Percentiles rank a stretch among this genome's conserved stretches.
phyloP scores from a whole-genome alignment of 2,113 vertebrate species.

The Festucalex cinctus region DNA sequence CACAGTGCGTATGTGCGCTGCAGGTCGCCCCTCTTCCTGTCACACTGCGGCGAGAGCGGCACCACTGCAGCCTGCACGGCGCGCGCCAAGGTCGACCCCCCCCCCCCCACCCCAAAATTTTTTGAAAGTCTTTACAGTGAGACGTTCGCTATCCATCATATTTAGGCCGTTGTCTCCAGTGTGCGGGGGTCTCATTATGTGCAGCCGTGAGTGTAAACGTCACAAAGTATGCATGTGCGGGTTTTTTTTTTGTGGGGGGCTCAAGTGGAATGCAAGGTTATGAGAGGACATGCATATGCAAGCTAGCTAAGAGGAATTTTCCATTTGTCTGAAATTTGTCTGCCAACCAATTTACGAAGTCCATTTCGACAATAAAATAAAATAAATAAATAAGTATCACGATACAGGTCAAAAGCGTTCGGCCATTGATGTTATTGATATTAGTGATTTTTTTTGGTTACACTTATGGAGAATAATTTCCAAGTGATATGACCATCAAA shows the following conservation, averaged over 20 bases:
- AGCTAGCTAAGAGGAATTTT: neutral
- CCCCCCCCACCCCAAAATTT: conserved; percentile 30
- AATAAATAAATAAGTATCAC: no score
- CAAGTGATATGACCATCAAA: neutral
- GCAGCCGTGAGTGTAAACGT: conserved; percentile 19
- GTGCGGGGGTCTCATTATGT: conserved; percentile 14
- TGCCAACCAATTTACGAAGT: no score
- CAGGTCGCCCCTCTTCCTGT: conserved; percentile 28
- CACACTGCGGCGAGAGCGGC: conserved; percentile 46
- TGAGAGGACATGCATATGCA: neutral
- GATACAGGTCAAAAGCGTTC: no score
- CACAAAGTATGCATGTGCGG: neutral
- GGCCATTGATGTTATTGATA: no score
- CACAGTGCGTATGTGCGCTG: conserved; percentile 9
- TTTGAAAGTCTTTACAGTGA: conserved; percentile 32
- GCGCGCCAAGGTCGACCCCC: conserved; percentile 6
- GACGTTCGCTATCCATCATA: conserved; percentile 19
- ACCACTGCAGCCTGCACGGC: neutral
- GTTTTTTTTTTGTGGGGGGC: neutral
- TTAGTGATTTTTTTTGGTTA: neutral
- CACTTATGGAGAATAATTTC: neutral
- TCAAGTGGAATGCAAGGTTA: neutral
- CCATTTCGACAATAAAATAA: no score
- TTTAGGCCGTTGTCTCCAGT: conserved; percentile 1
- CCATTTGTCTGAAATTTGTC: no score